phyloP scores from a whole-genome alignment of 2,113 vertebrate genomes.

The Anser cygnoides region DNA sequence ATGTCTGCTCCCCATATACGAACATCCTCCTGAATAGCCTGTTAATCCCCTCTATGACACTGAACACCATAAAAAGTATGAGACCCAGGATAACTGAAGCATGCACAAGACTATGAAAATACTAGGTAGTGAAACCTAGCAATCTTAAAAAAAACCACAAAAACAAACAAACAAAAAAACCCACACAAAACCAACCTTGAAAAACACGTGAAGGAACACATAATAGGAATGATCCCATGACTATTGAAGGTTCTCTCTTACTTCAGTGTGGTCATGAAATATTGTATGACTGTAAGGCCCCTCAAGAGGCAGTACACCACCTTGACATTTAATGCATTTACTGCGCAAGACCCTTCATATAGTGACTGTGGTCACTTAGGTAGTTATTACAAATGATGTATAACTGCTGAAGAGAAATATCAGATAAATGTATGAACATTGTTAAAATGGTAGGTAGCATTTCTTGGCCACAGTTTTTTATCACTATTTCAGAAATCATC shows the following conservation, averaged over 20 bases:
- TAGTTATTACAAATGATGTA: background rate
- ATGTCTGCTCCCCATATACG: background rate
- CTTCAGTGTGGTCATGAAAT: background rate
- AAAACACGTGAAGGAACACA: background rate
- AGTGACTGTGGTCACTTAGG: background rate
- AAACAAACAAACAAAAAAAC: background rate
- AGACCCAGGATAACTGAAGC: background rate
- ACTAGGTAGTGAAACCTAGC: background rate
- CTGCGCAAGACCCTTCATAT: background rate
- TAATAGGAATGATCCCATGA: background rate
- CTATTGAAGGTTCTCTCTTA: background rate
- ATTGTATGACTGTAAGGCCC: rapidly evolving
- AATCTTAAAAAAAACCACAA: background rate
- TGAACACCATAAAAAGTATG: background rate
- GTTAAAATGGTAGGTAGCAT: background rate
- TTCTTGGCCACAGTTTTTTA: background rate
- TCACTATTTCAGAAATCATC: background rate
- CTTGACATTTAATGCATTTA: background rate
- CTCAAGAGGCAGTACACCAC: background rate
- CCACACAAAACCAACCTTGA: background rate
- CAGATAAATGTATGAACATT: background rate
- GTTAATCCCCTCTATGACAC: background rate
- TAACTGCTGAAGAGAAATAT: background rate
- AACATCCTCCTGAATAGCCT: background rate
- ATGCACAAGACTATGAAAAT: background rate